Evolutionary conservation across 1,140 invertebrate species (phyloP).

Genomic region (Frieseomelitta varia): DNA sequence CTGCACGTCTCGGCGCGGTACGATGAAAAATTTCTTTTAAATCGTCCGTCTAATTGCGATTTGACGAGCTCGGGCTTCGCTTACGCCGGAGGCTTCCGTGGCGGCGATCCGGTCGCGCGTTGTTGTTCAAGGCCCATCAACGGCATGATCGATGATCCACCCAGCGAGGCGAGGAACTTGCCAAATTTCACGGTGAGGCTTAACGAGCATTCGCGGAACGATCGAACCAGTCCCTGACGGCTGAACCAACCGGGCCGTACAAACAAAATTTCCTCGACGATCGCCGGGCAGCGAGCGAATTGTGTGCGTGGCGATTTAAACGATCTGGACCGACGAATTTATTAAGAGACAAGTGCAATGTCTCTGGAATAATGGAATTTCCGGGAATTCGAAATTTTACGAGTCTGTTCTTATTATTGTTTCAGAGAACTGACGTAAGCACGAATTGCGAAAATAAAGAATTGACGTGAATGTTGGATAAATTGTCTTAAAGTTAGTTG

Average conservation of each 20-base stretch:
- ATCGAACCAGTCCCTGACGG: not conserved
- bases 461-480: no score
- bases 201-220: slow-evolving; percentile 25
- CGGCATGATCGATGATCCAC: slow-evolving; percentile 61
- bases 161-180: not conserved
- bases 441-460: no score
- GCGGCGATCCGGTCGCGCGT: slow-evolving; percentile 35
- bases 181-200: slow-evolving; percentile 43
- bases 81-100: slow-evolving; percentile 46
- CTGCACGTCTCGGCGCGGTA: not conserved
- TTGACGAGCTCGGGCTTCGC: slow-evolving; percentile 57
- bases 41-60: slow-evolving; percentile 68
- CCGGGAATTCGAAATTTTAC: no score
- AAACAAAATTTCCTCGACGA: slow-evolving; percentile 6
- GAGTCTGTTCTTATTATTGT: no score
- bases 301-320: no score
- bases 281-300: not conserved
- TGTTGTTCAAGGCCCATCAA: slow-evolving; percentile 43
- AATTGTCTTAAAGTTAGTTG: no score
- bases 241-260: not conserved
- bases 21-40: slow-evolving; percentile 68
- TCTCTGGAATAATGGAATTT: no score
- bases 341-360: no score
- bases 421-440: no score
- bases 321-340: no score